phyloP scores from a whole-genome alignment of 1,140 invertebrate species.

The Matsumurasca onukii region DNA sequence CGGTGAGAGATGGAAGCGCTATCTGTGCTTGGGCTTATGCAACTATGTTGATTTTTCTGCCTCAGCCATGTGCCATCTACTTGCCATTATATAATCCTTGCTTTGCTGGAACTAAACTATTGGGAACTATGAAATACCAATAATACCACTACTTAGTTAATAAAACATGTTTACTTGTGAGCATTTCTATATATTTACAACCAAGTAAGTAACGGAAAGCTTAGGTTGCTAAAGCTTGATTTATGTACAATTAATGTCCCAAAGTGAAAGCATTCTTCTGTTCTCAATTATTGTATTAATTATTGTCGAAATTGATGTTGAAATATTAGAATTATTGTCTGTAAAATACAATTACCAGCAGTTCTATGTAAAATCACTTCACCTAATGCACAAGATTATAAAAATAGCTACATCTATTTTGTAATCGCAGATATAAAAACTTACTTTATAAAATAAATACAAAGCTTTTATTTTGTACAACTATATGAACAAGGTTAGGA shows the following conservation, averaged over 20 bases:
- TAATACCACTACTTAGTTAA: not conserved
- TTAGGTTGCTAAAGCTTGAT: conserved; percentile 12
- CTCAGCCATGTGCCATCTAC: too few species aligned
- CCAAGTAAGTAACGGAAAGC: conserved; percentile 13
- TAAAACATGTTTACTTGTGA: conserved; percentile 15
- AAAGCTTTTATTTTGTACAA: conserved; percentile 9
- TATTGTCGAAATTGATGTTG: conserved; percentile 25
- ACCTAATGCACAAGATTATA: conserved; percentile 12
- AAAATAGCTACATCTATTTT: conserved; percentile 20
- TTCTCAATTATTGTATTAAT: not conserved
- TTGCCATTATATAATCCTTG: too few species aligned
- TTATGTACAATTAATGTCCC: not conserved
- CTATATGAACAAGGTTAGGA: conserved; percentile 3
- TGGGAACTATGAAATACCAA: too few species aligned
- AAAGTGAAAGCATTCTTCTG: not conserved
- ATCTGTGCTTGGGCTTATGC: too few species aligned
- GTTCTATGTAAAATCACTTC: not conserved
- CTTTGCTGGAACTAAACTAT: too few species aligned
- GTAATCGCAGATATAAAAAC: conserved; percentile 19
- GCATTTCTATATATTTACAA: conserved; percentile 10
- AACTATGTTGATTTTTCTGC: too few species aligned
- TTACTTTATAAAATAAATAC: conserved; percentile 26
- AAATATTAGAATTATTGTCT: conserved; percentile 20
- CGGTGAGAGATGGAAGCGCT: too few species aligned
- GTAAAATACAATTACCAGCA: not conserved